Conservation (phyloP, 1,140 invertebrate species). For the Cherax destructor region DNA sequence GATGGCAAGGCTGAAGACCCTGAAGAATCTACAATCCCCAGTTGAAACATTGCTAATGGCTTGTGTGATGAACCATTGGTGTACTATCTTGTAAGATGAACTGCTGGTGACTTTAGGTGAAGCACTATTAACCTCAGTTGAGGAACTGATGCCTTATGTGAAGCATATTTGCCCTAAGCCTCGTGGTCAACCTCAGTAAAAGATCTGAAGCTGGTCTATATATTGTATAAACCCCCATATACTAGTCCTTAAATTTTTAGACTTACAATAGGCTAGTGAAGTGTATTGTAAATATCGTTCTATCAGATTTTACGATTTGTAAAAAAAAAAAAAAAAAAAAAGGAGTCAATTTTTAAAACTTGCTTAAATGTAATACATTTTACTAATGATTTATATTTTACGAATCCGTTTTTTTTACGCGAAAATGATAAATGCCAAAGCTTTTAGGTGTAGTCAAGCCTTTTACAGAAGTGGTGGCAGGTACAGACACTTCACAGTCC, state of each 20-base stretch:
- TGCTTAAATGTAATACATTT: constrained; percentile 6
- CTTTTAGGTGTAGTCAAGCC: constrained; percentile 2
- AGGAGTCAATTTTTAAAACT: constrained; percentile 5
- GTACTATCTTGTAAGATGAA: too few relatives aligned
- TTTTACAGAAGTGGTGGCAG: not conserved
- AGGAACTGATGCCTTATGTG: not conserved
- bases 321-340: constrained; percentile 22
- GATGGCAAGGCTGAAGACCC: too few relatives aligned
- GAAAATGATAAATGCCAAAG: constrained; percentile 19
- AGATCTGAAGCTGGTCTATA: constrained; percentile 35
- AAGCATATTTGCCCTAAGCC: not conserved
- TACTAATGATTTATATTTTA: not conserved
- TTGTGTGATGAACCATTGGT: too few relatives aligned
- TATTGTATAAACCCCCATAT: constrained; percentile 17
- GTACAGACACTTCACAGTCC: not conserved
- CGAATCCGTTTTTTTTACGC: constrained; percentile 4
- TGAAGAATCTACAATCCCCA: too few relatives aligned
- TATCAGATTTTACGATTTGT: constrained; percentile 35
- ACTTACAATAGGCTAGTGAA: constrained; percentile 32
- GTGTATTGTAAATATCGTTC: constrained; percentile 37
- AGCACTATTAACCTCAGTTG: not conserved
- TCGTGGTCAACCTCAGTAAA: constrained; percentile 2
- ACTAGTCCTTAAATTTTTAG: constrained; percentile 38
- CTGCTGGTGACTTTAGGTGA: too few relatives aligned
- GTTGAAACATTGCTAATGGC: too few relatives aligned